A percentile compares a stretch with the other conserved stretches of the same genome.
Evolutionary conservation across 2,113 vertebrate genomes (phyloP).

Genomic region (Laticauda colubrina): DNA sequence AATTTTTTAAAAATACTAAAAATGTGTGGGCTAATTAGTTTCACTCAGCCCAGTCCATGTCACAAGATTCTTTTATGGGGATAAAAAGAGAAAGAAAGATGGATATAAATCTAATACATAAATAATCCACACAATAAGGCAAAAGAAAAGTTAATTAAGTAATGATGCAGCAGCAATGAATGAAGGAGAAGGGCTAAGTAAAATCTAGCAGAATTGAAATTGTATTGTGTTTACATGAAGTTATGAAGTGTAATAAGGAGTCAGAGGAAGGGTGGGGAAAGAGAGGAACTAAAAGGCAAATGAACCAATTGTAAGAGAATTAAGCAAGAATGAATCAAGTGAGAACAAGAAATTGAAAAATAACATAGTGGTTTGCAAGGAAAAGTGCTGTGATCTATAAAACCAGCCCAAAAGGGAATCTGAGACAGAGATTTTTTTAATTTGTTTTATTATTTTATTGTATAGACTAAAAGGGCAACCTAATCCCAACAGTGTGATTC

Average conservation of each 20-base stretch:
- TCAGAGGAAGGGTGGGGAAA: neutral
- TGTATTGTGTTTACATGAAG: neutral
- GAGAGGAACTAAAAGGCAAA: neutral
- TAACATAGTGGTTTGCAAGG: neutral
- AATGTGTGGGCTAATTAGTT: neutral
- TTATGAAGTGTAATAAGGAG: neutral
- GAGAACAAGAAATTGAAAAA: neutral
- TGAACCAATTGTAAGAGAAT: neutral
- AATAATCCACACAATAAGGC: neutral
- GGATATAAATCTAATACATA: neutral
- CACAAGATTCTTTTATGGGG: neutral
- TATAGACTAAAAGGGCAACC: neutral
- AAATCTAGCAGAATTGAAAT: neutral
- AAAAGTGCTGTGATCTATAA: neutral
- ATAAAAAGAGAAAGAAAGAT: neutral
- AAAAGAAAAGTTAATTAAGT: neutral
- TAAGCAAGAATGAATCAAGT: neutral
- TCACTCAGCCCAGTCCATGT: neutral
- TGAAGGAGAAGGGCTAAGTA: neutral
- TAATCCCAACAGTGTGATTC: neutral
- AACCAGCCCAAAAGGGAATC: neutral
- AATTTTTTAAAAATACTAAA: neutral
- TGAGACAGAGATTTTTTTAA: neutral
- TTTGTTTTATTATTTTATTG: neutral
- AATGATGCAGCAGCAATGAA: neutral